These are phyloP conservation scores for Conchocele bisecta DNA, from an alignment of 2,888 invertebrate genomes.

Conservation along the genomic window DNA sequence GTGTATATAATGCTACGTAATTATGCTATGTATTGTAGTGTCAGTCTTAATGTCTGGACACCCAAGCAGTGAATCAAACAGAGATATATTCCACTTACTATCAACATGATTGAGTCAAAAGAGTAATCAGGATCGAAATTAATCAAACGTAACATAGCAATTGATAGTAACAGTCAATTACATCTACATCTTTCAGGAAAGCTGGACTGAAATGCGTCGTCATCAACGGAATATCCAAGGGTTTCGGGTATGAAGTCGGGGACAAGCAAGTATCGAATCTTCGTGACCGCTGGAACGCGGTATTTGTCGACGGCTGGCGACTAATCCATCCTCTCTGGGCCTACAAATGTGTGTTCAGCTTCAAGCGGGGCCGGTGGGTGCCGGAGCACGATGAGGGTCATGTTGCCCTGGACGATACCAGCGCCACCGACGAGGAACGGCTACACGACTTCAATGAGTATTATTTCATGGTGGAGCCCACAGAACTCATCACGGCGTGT, in stretches of 20 bases:
- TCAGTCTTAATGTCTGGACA: no score
- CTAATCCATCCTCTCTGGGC: slow-evolving; percentile 60
- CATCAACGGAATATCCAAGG: slow-evolving; percentile 61
- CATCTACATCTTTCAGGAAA: slow-evolving; percentile 52
- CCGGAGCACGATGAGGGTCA: slow-evolving; percentile 9
- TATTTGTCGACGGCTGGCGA: slow-evolving; percentile 61
- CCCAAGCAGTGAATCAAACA: no score
- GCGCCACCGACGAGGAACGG: slow-evolving; percentile 4
- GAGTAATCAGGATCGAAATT: no score
- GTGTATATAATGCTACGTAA: no score
- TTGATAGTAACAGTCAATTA: no score
- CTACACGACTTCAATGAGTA: slow-evolving; percentile 60
- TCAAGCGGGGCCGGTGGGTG: slow-evolving; percentile 51
- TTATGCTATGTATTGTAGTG: no score
- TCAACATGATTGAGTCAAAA: no score
- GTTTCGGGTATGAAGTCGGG: slow-evolving; percentile 60
- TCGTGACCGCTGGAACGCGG: slow-evolving; percentile 59
- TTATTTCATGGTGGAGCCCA: slow-evolving; percentile 58
- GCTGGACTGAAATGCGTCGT: slow-evolving; percentile 58
- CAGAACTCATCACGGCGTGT: slow-evolving; percentile 54
- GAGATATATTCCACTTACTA: no score
- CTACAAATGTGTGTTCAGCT: slow-evolving; percentile 52
- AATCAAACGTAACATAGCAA: no score
- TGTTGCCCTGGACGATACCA: background rate
- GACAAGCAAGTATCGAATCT: slow-evolving; percentile 39